Percentiles rank a stretch among this genome's conserved stretches.
Conservation (phyloP, 2,113 vertebrate species). For the Lophotis ruficrista region DNA sequence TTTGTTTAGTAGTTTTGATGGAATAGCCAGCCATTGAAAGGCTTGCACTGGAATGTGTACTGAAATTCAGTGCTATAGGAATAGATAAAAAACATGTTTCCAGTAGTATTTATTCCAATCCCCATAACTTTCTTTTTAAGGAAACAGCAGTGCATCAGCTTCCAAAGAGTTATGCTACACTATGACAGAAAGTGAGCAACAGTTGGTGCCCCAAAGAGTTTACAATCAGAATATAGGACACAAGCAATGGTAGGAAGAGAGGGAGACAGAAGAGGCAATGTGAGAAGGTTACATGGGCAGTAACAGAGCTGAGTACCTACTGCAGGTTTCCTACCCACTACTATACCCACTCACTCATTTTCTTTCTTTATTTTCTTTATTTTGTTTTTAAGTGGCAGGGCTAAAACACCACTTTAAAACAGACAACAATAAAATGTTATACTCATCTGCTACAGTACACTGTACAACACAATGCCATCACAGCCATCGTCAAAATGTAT, state of each 20-base stretch:
- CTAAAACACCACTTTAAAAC: neutral
- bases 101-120: neutral
- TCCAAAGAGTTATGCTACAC: neutral
- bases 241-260: neutral
- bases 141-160: neutral
- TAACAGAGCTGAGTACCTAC: neutral
- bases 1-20: neutral
- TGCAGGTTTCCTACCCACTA: neutral
- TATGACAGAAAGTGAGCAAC: neutral
- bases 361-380: neutral
- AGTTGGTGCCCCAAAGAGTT: neutral
- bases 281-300: accelerated
- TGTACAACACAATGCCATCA: neutral
- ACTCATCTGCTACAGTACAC: neutral
- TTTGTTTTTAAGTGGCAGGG: neutral
- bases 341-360: neutral
- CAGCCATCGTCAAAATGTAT: neutral
- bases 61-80: neutral
- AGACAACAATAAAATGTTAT: neutral
- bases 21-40: neutral
- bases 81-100: neutral
- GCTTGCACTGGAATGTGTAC: neutral
- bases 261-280: neutral
- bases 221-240: neutral
- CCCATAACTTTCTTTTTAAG: neutral